Evolutionary conservation across 2,113 vertebrate species (phyloP).

Genomic region (Oophaga pumilio): DNA sequence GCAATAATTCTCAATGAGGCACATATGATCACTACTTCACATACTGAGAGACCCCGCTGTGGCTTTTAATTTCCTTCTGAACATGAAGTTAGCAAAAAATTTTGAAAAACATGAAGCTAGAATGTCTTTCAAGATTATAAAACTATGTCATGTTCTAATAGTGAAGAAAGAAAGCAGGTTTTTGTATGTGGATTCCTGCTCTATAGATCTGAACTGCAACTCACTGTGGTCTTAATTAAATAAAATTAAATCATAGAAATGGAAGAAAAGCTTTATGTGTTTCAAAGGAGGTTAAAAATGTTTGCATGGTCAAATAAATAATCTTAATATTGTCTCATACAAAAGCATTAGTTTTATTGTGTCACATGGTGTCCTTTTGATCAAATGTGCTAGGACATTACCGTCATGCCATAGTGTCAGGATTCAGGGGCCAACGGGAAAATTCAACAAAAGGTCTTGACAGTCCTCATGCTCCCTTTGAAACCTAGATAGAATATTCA

Average conservation of each 20-base stretch:
- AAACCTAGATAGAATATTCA: too few species aligned
- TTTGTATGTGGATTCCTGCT: background rate
- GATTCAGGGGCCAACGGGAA: background rate
- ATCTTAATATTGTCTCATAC: background rate
- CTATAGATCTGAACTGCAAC: background rate
- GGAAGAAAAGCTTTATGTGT: background rate
- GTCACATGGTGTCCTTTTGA: background rate
- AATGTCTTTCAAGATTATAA: background rate
- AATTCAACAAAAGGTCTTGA: background rate
- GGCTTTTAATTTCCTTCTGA: background rate
- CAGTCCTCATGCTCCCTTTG: background rate
- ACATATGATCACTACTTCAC: background rate
- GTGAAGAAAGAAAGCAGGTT: background rate
- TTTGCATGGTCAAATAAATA: background rate
- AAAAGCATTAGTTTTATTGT: background rate
- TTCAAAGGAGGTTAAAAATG: background rate
- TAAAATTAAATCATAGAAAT: conserved; percentile 1
- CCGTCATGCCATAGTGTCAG: background rate
- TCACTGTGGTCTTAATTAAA: background rate
- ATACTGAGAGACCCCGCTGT: conserved; percentile 1
- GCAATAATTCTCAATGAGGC: background rate
- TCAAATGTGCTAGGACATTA: background rate
- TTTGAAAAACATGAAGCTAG: background rate
- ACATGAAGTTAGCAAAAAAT: background rate
- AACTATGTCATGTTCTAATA: background rate